Conservation (phyloP, 2,888 invertebrate genomes). For the Ennomos erosarius region DNA sequence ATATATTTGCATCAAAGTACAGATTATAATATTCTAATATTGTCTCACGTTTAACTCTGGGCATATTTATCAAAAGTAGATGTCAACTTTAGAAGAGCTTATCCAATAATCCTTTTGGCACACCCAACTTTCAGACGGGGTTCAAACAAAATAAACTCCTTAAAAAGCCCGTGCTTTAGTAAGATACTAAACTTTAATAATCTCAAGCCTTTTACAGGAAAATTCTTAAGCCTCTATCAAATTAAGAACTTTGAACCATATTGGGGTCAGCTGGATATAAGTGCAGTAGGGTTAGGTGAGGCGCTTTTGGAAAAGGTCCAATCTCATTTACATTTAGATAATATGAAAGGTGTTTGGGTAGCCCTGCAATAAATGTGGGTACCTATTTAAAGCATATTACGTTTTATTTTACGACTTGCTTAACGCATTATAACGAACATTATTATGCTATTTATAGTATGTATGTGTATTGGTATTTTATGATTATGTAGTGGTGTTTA, state of each 20-base stretch:
- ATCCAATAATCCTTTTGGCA: too few species aligned
- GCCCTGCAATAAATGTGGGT: conserved; percentile 18
- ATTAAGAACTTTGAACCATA: conserved; percentile 29
- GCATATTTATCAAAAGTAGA: too few species aligned
- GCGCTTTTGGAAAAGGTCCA: conserved; percentile 29
- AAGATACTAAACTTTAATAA: conserved; percentile 17
- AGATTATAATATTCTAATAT: too few species aligned
- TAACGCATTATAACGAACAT: too few species aligned
- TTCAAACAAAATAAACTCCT: too few species aligned
- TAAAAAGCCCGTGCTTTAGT: background rate
- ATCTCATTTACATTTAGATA: conserved; percentile 39
- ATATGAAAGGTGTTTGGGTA: conserved; percentile 27
- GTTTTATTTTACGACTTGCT: too few species aligned
- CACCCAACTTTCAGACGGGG: too few species aligned
- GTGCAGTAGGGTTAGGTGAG: conserved; percentile 30
- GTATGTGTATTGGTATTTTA: too few species aligned
- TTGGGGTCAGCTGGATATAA: conserved; percentile 27
- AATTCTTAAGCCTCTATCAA: conserved; percentile 24
- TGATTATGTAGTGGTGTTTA: too few species aligned
- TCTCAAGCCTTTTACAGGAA: conserved; percentile 12
- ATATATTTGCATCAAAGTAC: too few species aligned
- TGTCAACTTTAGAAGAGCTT: background rate
- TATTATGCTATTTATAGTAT: too few species aligned
- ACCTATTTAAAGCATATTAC: background rate
- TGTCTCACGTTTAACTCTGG: too few species aligned